Evolutionary conservation across 2,797 vertebrate genomes (phyloP).

Genomic region (Petrocephalus sullivani): DNA sequence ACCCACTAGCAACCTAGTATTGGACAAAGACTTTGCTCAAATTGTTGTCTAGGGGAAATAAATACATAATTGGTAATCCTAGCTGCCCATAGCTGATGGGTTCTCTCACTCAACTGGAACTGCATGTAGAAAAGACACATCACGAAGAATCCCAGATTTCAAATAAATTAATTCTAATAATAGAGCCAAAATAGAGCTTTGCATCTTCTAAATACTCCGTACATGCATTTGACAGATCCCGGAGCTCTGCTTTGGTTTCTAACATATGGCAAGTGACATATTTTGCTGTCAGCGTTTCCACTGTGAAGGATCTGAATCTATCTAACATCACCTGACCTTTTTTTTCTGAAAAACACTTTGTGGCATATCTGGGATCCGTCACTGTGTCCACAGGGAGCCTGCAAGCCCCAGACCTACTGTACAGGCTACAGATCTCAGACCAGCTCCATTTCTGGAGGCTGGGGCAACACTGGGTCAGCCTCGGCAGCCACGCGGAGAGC

Average conservation of each 20-base stretch:
- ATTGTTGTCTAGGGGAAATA: neutral
- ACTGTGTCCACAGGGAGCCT: neutral
- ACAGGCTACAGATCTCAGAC: neutral
- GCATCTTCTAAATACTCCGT: neutral
- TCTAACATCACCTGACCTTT: slow-evolving; percentile 1
- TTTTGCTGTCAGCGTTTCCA: neutral
- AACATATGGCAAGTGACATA: neutral
- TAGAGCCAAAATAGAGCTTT: neutral
- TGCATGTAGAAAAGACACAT: neutral
- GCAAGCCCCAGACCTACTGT: neutral
- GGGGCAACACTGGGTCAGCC: neutral
- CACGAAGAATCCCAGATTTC: neutral
- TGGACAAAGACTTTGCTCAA: neutral
- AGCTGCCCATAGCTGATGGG: neutral
- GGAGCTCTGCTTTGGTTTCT: too few species aligned
- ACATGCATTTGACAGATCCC: neutral
- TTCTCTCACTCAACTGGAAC: neutral
- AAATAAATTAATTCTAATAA: slow-evolving; percentile 15
- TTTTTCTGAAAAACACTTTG: neutral
- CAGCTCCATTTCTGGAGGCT: neutral
- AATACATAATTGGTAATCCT: neutral
- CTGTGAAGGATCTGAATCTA: slow-evolving; percentile 9
- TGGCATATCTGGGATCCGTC: neutral
- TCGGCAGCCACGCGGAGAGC: neutral
- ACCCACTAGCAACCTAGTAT: neutral